Base-by-base conservation (phyloP, 2,888 invertebrate genomes). In the Netelia melanura region DNA sequence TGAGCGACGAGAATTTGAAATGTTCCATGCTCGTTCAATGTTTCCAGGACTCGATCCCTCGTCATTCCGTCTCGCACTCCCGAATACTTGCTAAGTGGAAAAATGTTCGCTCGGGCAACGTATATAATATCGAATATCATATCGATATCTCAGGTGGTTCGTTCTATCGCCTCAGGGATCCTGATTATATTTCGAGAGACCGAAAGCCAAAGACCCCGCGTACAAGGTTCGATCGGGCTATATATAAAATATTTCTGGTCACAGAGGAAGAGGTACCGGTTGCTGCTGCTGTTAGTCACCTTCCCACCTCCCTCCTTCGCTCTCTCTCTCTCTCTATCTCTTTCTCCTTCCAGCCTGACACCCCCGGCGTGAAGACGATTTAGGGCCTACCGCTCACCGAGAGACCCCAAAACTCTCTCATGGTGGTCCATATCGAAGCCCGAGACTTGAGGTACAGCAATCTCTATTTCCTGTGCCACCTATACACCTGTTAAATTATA, bases 321-420 rank as follows among this genome's bases (percentile, higher is more conserved):
- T 71, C 75, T n/a, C 14, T 44, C 48, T 74, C 76, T 71, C 74
- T 14, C 17, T 43, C 75, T 48, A 6, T 1, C 58, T 74, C 72
- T 74, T 62, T 14, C 65, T 72, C 68, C 64, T 67, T 71, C 38
- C 75, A 80, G 61, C 56, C 79, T 74, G 86, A 86, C 86, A 86
- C 92, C 90, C 93, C 93, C 87, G 92, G 90, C 90, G 93, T 83
- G 93, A 91, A 88, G 89, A 93, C 91, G 92, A 93, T 93, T 93
- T 93, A 93, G 90, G 88, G 90, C 91, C 92, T 88, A 92, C 91
- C 89, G 90, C 89, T 90, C 87, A 81, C 81, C 78, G 67, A 85
- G 83, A 80, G 76, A 83, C 81, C 82, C 72, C 75, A 56, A 82
- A 67, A 81, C 48, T 77, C 86, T 80, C 83, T 71, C 81, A 86